phyloP scores from a whole-genome alignment of 2,113 vertebrate species.

The human region GRCh38 chr2:101520501-101521000 shows the following conservation, averaged over 20 bases:
- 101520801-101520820: constrained; percentile 29
- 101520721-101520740: constrained; percentile 29
- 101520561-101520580: neutral
- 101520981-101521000: constrained; percentile 87
- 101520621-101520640: neutral
- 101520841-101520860: constrained; percentile 83
- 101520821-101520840: neutral
- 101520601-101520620: neutral
- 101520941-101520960: constrained; percentile 81
- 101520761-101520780: constrained; percentile 49
- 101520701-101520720: neutral
- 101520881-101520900: constrained; percentile 88
- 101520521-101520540: neutral
- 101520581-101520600: neutral
- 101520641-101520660: neutral
- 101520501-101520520: constrained; percentile 32
- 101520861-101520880: constrained; percentile 89
- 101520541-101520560: constrained; percentile 22
- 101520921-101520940: too few relatives aligned
- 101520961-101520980: constrained; percentile 90
- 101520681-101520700: neutral
- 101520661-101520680: neutral
- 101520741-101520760: neutral
- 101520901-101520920: constrained; percentile 81
- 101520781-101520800: constrained; percentile 2